A percentile compares a stretch with the other conserved stretches of the same genome.
phyloP scores from a whole-genome alignment of 2,888 invertebrate genomes.

The Polyommatus icarus region DNA sequence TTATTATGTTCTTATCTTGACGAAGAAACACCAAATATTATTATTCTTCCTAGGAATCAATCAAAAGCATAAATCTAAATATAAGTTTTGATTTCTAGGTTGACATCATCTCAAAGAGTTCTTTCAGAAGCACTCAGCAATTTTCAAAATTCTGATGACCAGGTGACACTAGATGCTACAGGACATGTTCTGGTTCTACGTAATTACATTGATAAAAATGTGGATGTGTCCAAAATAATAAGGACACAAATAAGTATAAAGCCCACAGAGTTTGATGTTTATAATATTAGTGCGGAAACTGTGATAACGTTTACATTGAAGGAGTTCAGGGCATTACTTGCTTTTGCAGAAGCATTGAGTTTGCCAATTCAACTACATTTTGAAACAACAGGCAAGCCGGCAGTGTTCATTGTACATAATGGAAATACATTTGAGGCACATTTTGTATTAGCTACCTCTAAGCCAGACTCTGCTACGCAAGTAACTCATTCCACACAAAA shows the following conservation, averaged over 20 bases:
- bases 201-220: slow-evolving; percentile 87
- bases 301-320: slow-evolving; percentile 92
- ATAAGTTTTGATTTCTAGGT: slow-evolving; percentile 54
- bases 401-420: slow-evolving; percentile 87
- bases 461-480: slow-evolving; percentile 75
- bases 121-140: slow-evolving; percentile 88
- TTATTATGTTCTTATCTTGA: neutral
- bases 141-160: slow-evolving; percentile 89
- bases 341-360: slow-evolving; percentile 88
- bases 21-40: neutral
- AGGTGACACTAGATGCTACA: slow-evolving; percentile 88
- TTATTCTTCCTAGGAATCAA: neutral
- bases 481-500: slow-evolving; percentile 60
- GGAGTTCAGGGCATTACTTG: slow-evolving; percentile 89
- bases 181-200: slow-evolving; percentile 83
- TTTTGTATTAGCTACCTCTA: slow-evolving; percentile 89
- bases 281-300: slow-evolving; percentile 82
- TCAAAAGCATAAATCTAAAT: neutral
- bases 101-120: slow-evolving; percentile 82
- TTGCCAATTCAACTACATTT: slow-evolving; percentile 86
- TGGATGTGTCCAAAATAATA: slow-evolving; percentile 84
- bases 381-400: slow-evolving; percentile 88
- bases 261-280: slow-evolving; percentile 86
- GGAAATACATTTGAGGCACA: slow-evolving; percentile 87
- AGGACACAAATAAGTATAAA: slow-evolving; percentile 88